Evolutionary conservation across 92 coral and sea anemone genomes (phyloP), one percentile per base, ranked within the genome.

Genomic region (Porites cylindrica): DNA sequence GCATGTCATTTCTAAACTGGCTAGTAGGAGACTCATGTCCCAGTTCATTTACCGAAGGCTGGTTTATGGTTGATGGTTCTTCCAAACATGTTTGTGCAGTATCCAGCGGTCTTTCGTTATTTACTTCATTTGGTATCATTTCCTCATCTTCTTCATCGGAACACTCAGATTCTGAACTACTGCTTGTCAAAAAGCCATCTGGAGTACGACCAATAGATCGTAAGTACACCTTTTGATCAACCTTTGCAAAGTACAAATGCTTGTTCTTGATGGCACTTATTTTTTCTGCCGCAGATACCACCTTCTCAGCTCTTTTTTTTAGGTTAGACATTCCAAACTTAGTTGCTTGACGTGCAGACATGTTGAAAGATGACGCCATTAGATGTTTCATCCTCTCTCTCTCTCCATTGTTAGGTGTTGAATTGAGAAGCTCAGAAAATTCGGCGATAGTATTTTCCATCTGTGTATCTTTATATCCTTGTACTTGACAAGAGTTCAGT

Each of bases 91-190:
- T 53, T 53, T 53, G 10, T 53, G 59, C 59, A 53, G 59, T 53
- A 53, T 53, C 59, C 11, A 53, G 7, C 10, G 73, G 73, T 24
- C 29, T 29, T 69, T 20, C 29, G 11, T 21, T 51, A 69, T 69
- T 18, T 21, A 24, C 73, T 21, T 21, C 73, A 69, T 51, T 69
- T 21, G 73, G 43, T 23, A 23, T 23, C 12, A 32, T 1, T 10
- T 69, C 73, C 73, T 70, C 71, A 64, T 78, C 66, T 60, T 75
- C 88, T 21, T 78, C 86, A 66, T 54, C 83, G 43, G 78, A 67
- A 70, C 82, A 72, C 68, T 89, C 88, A 26, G 83, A 77, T 60
- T 82, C 92, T 89, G 92, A 82, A 52, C 78, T 73, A 63, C 88
- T 83, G 76, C 67, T 66, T 52, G 92, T 83, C 80, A 89, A 83